Percentiles rank a stretch among this genome's conserved stretches.
Conservation (phyloP, 2,113 vertebrate species). For the Gymnobelideus leadbeateri region DNA sequence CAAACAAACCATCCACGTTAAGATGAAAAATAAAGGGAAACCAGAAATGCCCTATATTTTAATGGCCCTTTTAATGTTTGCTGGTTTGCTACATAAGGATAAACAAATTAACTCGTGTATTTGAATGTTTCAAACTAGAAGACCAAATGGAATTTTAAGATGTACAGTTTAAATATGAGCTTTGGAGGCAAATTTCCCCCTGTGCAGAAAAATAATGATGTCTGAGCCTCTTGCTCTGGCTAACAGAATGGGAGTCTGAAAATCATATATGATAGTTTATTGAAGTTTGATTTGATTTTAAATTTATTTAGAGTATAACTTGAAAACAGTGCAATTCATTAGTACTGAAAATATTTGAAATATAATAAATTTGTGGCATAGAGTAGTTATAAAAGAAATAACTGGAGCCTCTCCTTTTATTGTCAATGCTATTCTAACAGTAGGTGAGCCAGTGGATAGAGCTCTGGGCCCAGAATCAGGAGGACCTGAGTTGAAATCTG, state of each 20-base stretch:
- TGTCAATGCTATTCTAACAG: no score
- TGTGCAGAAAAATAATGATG: neutral
- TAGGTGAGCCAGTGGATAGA: no score
- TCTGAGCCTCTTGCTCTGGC: neutral
- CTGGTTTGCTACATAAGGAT: neutral
- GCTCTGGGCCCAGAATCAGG: no score
- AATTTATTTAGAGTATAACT: no score
- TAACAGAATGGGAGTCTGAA: neutral
- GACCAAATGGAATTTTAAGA: neutral
- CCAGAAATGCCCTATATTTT: no score
- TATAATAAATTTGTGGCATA: no score
- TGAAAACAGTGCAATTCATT: no score
- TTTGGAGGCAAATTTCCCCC: neutral
- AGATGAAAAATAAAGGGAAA: neutral
- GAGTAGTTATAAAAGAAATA: no score
- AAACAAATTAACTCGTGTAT: neutral
- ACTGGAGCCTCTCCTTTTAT: no score
- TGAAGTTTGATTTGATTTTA: neutral
- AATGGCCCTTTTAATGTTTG: no score
- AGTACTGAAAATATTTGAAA: no score
- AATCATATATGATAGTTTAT: neutral
- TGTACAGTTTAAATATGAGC: neutral
- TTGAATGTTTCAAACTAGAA: neutral
- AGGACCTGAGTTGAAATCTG: no score
- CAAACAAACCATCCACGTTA: neutral